phyloP scores from a whole-genome alignment of 2,888 invertebrate genomes.

The Hirudinaria manillensis region DNA sequence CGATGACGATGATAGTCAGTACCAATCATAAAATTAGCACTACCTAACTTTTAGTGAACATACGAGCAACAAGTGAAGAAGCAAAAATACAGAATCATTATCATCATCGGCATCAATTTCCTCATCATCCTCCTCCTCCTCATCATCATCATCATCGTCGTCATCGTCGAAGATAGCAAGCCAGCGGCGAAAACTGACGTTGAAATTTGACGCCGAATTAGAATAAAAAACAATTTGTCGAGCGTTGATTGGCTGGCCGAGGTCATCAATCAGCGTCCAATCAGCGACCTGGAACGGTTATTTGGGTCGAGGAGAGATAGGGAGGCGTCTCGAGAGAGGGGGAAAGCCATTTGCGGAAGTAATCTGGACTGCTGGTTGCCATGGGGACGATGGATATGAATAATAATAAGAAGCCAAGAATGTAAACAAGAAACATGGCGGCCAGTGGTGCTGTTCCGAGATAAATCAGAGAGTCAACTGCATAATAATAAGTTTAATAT shows the following conservation, averaged over 20 bases:
- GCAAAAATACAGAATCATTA: background rate
- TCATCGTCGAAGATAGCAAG: background rate
- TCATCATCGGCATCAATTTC: constrained; percentile 20
- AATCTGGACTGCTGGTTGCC: constrained; percentile 30
- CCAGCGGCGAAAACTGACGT: background rate
- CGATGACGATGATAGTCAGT: constrained; percentile 22
- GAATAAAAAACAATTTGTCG: constrained; percentile 18
- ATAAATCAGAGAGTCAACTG: too few species aligned
- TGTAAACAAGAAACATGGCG: background rate
- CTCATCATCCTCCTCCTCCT: constrained; percentile 21
- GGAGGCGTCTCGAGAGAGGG: background rate
- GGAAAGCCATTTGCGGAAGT: constrained; percentile 30
- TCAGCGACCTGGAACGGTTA: constrained; percentile 26
- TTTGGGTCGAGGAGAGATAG: constrained; percentile 19
- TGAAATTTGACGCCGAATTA: constrained; percentile 18
- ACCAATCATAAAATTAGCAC: background rate
- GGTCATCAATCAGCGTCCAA: constrained; percentile 23
- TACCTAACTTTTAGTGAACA: too few species aligned
- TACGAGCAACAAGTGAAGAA: background rate
- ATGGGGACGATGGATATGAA: constrained; percentile 16
- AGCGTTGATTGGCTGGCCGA: constrained; percentile 21
- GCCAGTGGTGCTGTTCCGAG: background rate
- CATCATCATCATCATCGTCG: constrained; percentile 22
- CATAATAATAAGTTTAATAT: too few species aligned
- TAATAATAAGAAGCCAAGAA: constrained; percentile 10